phyloP scores from a whole-genome alignment of 1,140 invertebrate genomes.

The Lineus longissimus region DNA sequence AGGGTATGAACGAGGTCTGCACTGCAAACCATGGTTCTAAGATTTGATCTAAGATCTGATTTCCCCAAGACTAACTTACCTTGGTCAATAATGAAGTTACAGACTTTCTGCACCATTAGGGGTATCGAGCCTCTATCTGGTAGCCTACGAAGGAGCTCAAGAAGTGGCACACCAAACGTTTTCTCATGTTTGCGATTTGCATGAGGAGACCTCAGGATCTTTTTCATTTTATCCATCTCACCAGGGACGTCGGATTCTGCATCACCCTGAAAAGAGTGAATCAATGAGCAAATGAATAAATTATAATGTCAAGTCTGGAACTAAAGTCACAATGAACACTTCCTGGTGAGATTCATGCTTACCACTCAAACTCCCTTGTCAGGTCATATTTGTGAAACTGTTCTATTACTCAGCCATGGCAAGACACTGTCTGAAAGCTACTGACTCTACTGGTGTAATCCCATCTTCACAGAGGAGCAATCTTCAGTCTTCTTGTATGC shows the following conservation, averaged over 20 bases:
- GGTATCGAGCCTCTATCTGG: slow-evolving; percentile 32
- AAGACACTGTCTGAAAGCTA: no score
- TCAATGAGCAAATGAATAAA: no score
- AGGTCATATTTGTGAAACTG: no score
- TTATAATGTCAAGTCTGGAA: background rate
- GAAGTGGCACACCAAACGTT: slow-evolving; percentile 47
- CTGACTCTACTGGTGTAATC: no score
- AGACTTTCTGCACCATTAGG: slow-evolving; percentile 40
- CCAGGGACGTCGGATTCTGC: background rate
- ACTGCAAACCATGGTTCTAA: no score
- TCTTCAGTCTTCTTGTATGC: no score
- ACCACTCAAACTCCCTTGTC: no score
- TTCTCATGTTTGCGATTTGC: slow-evolving; percentile 31
- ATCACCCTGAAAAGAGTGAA: background rate
- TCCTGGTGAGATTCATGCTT: no score
- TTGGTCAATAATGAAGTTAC: slow-evolving; percentile 43
- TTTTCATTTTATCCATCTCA: slow-evolving; percentile 37
- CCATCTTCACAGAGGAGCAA: no score
- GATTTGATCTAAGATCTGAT: no score
- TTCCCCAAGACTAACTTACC: slow-evolving; percentile 40
- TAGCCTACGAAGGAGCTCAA: slow-evolving; percentile 35
- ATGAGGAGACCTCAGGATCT: slow-evolving; percentile 40
- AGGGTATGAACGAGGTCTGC: no score
- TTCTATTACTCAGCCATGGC: no score
- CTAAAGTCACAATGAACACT: background rate